Base-by-base conservation (phyloP, 2,888 invertebrate species). In the Lissocephala sabroskyi region DNA sequence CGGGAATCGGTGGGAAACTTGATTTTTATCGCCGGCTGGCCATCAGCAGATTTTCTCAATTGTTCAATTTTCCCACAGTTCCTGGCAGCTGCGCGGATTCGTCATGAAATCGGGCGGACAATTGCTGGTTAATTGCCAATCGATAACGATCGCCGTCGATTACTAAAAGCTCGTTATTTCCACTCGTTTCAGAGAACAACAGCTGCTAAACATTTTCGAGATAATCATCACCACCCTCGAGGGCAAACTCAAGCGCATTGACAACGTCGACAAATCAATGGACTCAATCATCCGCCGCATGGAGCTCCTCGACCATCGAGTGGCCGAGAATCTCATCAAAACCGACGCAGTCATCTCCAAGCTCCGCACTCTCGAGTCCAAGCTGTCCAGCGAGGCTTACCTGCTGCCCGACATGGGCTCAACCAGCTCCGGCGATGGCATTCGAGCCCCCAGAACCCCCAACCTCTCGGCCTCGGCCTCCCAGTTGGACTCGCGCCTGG, bases 161-260 rank as follows among this genome's bases (percentile, higher is more conserved):
- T n/a, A n/a, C n/a, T n/a, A n/a, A n/a, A n/a, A n/a, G n/a, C n/a
- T n/a, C n/a, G n/a, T n/a, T n/a, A n/a, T n/a, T n/a, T n/a, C n/a
- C n/a, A 13, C 10, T 32, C 13, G 10, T 13, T 13, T 32, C 91
- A 94, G 94, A 85, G 94, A 94, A 84, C 93, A 94, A 84, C 94
- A 94, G 83, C 88, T 95, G 58, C 91, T 94, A 85, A 93, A 93
- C 82, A 92, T 95, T 46, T 95, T 95, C 85, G 95, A 95, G 85
- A 93, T 94, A 45, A 94, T 96, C 64, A 94, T 95, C 51, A 93
- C 94, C 67, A 95, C 94, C 18, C 85, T 95, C 67, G 95, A 95
- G 83, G 92, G 93, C 3, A 95, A 95, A 86, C 86, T 95, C 10
- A 93, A 94, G 81, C 87, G 94, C 65, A 94, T 95, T 79, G 95